These are phyloP conservation scores for Scomber scombrus DNA, from an alignment of 2,113 vertebrate species.

Conservation along the genomic window DNA sequence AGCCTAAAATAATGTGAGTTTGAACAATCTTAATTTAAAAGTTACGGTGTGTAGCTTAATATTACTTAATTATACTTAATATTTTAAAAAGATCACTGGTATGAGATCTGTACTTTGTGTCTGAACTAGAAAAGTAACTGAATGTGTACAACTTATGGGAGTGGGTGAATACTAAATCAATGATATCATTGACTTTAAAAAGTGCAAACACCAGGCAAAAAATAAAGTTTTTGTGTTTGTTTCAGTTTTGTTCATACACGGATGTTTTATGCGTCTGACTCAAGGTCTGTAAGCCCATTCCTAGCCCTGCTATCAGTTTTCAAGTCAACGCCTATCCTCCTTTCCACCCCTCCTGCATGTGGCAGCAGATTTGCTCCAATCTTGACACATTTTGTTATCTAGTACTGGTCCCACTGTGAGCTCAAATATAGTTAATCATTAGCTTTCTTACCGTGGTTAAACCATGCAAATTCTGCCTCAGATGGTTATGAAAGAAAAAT, in stretches of 20 bases:
- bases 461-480: neutral
- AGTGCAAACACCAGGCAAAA: no score
- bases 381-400: neutral
- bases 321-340: neutral
- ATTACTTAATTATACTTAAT: no score
- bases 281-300: neutral
- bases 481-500: neutral
- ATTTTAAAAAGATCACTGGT: no score
- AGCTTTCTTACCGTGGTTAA: neutral
- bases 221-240: neutral
- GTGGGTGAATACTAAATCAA: no score
- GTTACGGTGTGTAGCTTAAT: no score
- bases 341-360: neutral
- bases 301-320: neutral
- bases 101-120: no score
- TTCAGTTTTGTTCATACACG: neutral
- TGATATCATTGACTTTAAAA: no score
- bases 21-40: no score
- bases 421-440: neutral
- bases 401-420: neutral
- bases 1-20: no score
- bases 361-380: neutral
- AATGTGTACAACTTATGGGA: no score
- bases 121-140: no score
- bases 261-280: neutral